Conservation (phyloP, 2,888 invertebrate species). For the Tinea trinotella region DNA sequence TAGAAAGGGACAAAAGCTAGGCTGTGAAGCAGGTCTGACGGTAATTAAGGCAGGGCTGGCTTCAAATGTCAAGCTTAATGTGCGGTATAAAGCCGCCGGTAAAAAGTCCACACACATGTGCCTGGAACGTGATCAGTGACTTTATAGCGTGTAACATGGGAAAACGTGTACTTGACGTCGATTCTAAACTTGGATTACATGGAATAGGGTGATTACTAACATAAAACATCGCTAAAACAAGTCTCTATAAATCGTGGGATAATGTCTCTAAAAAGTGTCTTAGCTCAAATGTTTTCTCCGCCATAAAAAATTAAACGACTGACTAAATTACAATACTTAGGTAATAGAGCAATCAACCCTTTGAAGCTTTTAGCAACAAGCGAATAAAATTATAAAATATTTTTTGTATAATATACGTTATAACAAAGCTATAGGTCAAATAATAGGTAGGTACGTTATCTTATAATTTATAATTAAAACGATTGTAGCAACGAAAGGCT, state of each 20-base stretch:
- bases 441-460: not conserved
- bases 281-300: not conserved
- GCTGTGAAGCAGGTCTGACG: conserved; percentile 25
- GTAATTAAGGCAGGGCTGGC: conserved; percentile 43
- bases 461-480: not conserved
- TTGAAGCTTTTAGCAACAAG: not conserved
- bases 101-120: conserved; percentile 38
- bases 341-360: not conserved
- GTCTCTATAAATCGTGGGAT: not conserved
- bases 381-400: not conserved
- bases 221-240: conserved; percentile 7
- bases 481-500: not conserved
- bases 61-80: conserved; percentile 55
- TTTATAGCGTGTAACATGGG: conserved; percentile 21
- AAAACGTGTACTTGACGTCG: conserved; percentile 16
- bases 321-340: not conserved
- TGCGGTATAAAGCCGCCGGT: conserved; percentile 33
- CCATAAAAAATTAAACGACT: not conserved
- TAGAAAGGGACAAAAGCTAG: conserved; percentile 29
- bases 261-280: conserved; percentile 7
- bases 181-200: conserved; percentile 11
- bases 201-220: conserved; percentile 16
- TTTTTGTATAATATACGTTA: not conserved
- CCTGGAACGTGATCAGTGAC: conserved; percentile 26
- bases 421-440: not conserved